Percentiles rank a stretch among this genome's conserved stretches.
These are phyloP conservation scores for Incurvaria masculella DNA, from an alignment of 2,888 invertebrate genomes.

Conservation along the genomic window DNA sequence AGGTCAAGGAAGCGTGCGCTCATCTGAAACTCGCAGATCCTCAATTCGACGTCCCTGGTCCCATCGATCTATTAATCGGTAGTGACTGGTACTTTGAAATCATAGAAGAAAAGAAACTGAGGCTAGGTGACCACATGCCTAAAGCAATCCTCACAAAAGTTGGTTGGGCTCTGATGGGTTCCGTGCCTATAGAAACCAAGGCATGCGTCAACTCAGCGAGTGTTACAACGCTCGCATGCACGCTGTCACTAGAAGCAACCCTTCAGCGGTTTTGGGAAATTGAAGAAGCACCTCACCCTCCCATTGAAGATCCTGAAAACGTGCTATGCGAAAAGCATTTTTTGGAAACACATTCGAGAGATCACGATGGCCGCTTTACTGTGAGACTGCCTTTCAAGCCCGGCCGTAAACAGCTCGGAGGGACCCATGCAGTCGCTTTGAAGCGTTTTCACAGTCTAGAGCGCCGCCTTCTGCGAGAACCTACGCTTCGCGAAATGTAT, in stretches of 20 bases:
- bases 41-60: neutral
- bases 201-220: neutral
- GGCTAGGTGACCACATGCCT: neutral
- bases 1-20: neutral
- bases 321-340: slow-evolving; percentile 9
- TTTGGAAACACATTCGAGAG: slow-evolving; percentile 7
- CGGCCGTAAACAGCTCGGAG: neutral
- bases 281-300: slow-evolving; percentile 2
- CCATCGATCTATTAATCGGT: neutral
- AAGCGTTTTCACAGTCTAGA: slow-evolving; percentile 7
- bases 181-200: neutral
- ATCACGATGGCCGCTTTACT: slow-evolving; percentile 6
- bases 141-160: neutral
- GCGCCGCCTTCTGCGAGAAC: slow-evolving; percentile 1
- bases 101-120: neutral
- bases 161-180: slow-evolving; percentile 5
- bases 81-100: neutral
- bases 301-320: slow-evolving; percentile 7
- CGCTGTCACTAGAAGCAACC: slow-evolving; percentile 6
- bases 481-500: neutral
- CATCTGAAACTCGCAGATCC: neutral
- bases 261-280: slow-evolving; percentile 7
- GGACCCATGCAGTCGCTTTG: neutral
- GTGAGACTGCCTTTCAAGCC: neutral
- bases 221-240: neutral